These are phyloP conservation scores for Corticium candelabrum DNA, from an alignment of 37 sponge, comb jelly and placozoan species.

Conservation along the genomic window DNA sequence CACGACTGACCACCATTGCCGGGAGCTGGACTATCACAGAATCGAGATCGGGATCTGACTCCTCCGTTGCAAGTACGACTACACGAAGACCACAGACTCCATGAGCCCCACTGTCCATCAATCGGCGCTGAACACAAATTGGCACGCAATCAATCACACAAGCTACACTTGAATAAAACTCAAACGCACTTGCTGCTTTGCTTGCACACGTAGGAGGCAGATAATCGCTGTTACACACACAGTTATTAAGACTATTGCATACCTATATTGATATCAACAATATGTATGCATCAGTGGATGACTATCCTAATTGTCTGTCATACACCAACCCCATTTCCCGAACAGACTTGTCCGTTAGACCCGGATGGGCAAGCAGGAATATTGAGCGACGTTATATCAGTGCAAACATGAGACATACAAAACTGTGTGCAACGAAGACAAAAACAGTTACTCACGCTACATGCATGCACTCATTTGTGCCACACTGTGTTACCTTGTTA, in stretches of 20 bases:
- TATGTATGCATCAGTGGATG: too few species aligned
- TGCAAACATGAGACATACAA: not conserved
- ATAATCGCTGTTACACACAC: not conserved
- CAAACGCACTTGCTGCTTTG: not conserved
- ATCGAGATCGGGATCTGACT: not conserved
- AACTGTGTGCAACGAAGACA: not conserved
- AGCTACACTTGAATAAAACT: not conserved
- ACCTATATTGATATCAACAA: too few species aligned
- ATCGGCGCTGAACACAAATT: not conserved
- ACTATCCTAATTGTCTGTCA: too few species aligned
- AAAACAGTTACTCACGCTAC: too few species aligned
- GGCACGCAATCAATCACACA: not conserved
- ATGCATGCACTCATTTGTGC: too few species aligned
- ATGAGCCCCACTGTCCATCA: not conserved
- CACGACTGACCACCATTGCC: not conserved
- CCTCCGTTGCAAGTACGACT: not conserved
- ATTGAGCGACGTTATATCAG: not conserved
- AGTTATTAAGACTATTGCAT: not conserved
- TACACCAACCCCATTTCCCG: constrained; percentile 7
- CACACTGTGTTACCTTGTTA: not conserved
- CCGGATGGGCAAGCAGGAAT: not conserved
- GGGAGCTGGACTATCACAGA: not conserved
- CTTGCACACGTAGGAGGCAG: not conserved
- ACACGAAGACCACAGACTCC: constrained; percentile 1
- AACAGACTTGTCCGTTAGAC: not conserved